Percentiles rank a stretch among this genome's conserved stretches.
phyloP scores from a whole-genome alignment of 2,797 vertebrate genomes.

The Pangasius djambal region DNA sequence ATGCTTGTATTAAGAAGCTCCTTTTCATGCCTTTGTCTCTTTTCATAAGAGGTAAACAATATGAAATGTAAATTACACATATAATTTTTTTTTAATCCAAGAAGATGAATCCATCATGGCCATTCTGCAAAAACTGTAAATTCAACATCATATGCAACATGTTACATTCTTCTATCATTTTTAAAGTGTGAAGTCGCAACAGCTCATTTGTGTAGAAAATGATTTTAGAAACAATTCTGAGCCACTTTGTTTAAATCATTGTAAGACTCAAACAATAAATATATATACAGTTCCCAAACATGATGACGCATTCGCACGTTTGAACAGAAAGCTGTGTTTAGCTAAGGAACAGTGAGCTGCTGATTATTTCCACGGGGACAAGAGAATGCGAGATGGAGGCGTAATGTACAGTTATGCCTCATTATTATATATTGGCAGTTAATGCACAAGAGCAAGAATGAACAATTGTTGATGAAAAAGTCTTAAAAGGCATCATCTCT shows the following conservation, averaged over 20 bases:
- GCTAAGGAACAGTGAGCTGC: neutral
- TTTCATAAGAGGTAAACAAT: conserved; percentile 33
- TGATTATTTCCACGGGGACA: conserved; percentile 2
- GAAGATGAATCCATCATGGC: conserved; percentile 5
- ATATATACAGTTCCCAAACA: neutral
- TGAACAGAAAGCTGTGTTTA: conserved; percentile 1
- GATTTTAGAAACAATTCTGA: neutral
- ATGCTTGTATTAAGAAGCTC: conserved; percentile 41
- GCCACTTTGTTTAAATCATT: neutral
- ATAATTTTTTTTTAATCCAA: conserved; percentile 3
- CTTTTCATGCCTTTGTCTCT: conserved; percentile 45
- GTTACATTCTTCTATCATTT: neutral
- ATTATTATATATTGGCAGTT: conserved; percentile 4
- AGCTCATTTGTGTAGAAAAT: neutral
- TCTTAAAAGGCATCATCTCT: neutral
- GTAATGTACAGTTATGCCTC: conserved; percentile 5
- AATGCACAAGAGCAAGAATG: conserved; percentile 2
- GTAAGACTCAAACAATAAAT: neutral
- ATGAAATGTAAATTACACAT: conserved; percentile 41
- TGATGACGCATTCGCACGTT: neutral
- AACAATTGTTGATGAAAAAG: conserved; percentile 6
- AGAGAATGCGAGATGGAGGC: conserved; percentile 3
- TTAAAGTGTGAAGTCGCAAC: neutral
- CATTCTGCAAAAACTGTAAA: conserved; percentile 1
- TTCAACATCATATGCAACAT: neutral